Percentiles rank a stretch among this genome's conserved stretches.
Conservation (phyloP, 2,797 vertebrate species). For the Zenarchopterus dispar region DNA sequence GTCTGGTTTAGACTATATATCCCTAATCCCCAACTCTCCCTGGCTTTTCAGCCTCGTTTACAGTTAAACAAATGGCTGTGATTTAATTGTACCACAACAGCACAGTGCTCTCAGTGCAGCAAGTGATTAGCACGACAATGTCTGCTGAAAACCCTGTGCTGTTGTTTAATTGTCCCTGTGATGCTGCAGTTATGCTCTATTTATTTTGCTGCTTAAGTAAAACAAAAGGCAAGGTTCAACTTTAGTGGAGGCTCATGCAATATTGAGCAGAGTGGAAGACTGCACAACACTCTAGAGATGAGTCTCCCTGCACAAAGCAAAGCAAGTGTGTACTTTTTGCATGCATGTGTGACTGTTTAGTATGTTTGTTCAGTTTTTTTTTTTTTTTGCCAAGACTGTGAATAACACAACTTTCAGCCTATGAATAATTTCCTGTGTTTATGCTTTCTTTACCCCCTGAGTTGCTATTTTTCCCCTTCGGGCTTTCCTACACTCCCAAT, state of each 20-base stretch:
- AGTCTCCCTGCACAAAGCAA: constrained; percentile 60
- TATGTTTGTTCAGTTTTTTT: constrained; percentile 55
- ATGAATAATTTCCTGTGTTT: constrained; percentile 82
- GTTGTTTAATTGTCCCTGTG: constrained; percentile 82
- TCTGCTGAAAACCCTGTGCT: constrained; percentile 70
- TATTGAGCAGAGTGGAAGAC: constrained; percentile 79
- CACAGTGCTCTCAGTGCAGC: constrained; percentile 61
- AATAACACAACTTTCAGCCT: constrained; percentile 71
- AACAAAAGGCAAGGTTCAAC: constrained; percentile 81
- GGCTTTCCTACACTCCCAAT: constrained; percentile 63
- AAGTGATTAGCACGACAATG: constrained; percentile 75
- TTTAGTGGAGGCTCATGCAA: constrained; percentile 79
- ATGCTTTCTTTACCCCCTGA: constrained; percentile 73
- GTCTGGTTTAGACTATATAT: constrained; percentile 56
- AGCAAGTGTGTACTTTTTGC: constrained; percentile 50
- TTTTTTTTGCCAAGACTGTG: constrained; percentile 64
- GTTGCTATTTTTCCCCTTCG: constrained; percentile 68
- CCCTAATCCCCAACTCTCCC: constrained; percentile 57
- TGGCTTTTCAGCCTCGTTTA: constrained; percentile 51
- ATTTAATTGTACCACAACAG: constrained; percentile 69
- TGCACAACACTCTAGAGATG: constrained; percentile 73
- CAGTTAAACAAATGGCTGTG: constrained; percentile 72
- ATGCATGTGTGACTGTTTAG: constrained; percentile 39
- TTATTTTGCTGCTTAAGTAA: constrained; percentile 81
- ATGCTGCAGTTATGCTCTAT: constrained; percentile 78